Conservation (phyloP, 2,113 vertebrate genomes). For the Vimba vimba region DNA sequence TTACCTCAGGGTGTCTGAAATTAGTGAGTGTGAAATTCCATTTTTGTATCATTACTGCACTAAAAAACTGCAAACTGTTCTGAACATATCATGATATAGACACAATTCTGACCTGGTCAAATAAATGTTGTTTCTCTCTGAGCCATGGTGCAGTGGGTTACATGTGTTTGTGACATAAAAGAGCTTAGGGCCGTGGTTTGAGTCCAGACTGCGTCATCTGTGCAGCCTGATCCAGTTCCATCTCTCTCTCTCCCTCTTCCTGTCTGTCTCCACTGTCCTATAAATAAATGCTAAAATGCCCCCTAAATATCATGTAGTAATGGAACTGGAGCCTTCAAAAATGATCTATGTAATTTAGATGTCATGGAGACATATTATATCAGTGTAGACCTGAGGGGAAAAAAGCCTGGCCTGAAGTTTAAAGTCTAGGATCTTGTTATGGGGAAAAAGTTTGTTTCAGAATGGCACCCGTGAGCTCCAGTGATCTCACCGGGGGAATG, state of each 20-base stretch:
- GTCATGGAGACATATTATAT: not conserved
- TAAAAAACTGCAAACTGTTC: not conserved
- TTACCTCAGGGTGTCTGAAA: not conserved
- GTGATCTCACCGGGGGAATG: slow-evolving; percentile 37
- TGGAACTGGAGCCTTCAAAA: slow-evolving; percentile 4
- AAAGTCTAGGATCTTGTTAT: slow-evolving; percentile 22
- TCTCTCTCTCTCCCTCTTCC: not conserved
- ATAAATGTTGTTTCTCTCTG: not conserved
- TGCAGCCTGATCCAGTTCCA: not conserved
- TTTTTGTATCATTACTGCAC: not conserved
- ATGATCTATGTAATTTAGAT: slow-evolving; percentile 17
- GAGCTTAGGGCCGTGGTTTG: not conserved
- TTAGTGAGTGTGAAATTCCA: not conserved
- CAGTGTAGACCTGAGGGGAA: not conserved
- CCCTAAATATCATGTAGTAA: slow-evolving; percentile 22
- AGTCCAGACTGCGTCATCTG: not conserved
- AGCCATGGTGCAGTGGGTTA: not conserved
- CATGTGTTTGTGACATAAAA: not conserved
- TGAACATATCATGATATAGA: not conserved
- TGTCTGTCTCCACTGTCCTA: not conserved
- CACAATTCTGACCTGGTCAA: not conserved
- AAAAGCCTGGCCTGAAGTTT: not conserved
- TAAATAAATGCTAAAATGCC: slow-evolving; percentile 6
- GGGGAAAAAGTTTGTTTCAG: not conserved
- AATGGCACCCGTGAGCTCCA: slow-evolving; percentile 5